phyloP scores from a whole-genome alignment of 2,113 vertebrate species.

The Apaloderma vittatum region DNA sequence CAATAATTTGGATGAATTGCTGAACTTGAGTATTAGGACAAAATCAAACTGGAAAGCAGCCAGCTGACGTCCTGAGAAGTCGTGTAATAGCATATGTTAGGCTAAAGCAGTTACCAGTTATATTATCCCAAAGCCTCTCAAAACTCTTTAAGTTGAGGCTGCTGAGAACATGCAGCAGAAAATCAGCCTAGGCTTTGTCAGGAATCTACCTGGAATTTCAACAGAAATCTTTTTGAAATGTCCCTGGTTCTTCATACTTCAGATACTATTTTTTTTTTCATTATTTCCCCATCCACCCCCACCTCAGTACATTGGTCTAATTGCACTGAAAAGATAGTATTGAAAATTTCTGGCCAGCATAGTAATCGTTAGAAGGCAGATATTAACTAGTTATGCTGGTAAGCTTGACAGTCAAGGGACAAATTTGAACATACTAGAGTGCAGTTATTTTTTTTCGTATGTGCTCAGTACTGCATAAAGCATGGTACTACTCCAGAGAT shows the following conservation, averaged over 20 bases:
- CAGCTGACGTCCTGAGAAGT: not conserved
- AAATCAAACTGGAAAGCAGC: not conserved
- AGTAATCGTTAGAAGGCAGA: not conserved
- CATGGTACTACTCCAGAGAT: not conserved
- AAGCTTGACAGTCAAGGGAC: not conserved
- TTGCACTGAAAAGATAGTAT: not conserved
- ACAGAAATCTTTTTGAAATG: not conserved
- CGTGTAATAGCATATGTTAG: not conserved
- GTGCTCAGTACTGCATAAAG: accelerated
- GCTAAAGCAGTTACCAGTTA: not conserved
- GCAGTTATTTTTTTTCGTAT: not conserved
- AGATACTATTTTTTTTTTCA: not conserved
- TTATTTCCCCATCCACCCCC: not conserved
- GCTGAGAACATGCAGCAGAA: not conserved
- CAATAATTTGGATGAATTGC: not conserved
- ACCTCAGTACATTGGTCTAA: not conserved
- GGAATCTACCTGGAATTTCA: not conserved
- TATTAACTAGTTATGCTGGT: accelerated
- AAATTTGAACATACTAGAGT: not conserved
- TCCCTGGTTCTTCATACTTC: not conserved
- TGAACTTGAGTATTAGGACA: not conserved
- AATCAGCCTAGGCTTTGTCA: not conserved
- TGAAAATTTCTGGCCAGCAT: not conserved
- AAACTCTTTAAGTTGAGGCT: not conserved
- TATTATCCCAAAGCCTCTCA: not conserved